Evolutionary conservation across 2,888 invertebrate genomes (phyloP).

Genomic region (Aphidoletes aphidimyza): DNA sequence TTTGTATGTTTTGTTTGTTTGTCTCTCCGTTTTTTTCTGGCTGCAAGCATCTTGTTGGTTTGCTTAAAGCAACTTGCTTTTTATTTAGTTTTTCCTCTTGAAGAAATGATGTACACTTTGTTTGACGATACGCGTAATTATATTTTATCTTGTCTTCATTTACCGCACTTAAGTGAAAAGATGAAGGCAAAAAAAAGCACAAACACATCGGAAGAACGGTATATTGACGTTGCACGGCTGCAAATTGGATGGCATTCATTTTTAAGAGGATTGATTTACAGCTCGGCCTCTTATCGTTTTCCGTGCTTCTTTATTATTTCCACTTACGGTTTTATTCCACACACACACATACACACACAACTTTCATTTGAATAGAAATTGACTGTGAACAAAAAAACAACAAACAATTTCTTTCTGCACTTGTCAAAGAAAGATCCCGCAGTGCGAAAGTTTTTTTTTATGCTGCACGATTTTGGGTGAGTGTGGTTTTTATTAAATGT

Average conservation of each 20-base stretch:
- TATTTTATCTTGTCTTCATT: not conserved
- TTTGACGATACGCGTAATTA: not conserved
- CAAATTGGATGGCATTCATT: constrained; percentile 5
- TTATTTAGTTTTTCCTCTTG: not conserved
- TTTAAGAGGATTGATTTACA: constrained; percentile 14
- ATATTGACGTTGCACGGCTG: not conserved
- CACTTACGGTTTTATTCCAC: constrained; percentile 25
- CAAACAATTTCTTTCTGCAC: constrained; percentile 3
- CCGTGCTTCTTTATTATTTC: not conserved
- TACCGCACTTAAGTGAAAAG: not conserved
- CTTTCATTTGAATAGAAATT: not conserved
- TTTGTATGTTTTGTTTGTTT: not conserved
- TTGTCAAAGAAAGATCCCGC: not conserved
- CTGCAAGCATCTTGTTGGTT: constrained; percentile 18
- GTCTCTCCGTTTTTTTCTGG: not conserved
- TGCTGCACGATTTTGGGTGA: not conserved
- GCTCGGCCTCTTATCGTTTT: constrained; percentile 1
- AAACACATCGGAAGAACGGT: constrained; percentile 8
- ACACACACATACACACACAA: too few species aligned
- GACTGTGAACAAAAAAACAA: not conserved
- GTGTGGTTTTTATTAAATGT: too few species aligned
- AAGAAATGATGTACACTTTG: constrained; percentile 34
- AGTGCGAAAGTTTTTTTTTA: not conserved
- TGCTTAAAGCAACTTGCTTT: not conserved
- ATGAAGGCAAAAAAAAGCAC: not conserved